Conservation (phyloP, 1,140 invertebrate species). For the Zophobas morio region DNA sequence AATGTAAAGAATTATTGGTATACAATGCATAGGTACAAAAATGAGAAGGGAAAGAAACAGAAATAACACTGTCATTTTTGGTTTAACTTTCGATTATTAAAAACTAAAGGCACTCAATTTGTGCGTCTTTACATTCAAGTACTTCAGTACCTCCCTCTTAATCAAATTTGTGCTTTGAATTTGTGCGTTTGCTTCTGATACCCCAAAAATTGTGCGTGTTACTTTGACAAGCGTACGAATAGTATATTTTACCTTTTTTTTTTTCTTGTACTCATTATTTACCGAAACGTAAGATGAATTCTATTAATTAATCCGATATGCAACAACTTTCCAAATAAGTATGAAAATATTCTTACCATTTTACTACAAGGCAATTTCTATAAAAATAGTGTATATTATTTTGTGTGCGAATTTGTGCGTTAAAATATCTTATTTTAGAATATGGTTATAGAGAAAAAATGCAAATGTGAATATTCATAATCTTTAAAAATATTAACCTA, state of each 20-base stretch:
- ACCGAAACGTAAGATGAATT: too few relatives aligned
- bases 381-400: conserved; percentile 46
- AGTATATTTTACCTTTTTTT: conserved; percentile 16
- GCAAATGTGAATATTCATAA: neutral
- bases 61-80: neutral
- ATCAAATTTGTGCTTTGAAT: conserved; percentile 41
- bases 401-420: conserved; percentile 46
- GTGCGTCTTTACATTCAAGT: conserved; percentile 39
- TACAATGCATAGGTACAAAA: conserved; percentile 9
- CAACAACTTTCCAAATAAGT: conserved; percentile 21
- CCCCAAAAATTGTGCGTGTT: conserved; percentile 38
- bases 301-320: conserved; percentile 22
- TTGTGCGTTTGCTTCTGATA: conserved; percentile 31
- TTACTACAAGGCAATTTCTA: conserved; percentile 43
- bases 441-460: conserved; percentile 21
- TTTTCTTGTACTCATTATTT: neutral
- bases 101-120: conserved; percentile 43
- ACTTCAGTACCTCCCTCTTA: conserved; percentile 11
- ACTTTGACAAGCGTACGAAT: conserved; percentile 39
- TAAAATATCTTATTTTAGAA: conserved; percentile 44
- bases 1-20: conserved; percentile 5
- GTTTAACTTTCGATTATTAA: conserved; percentile 15
- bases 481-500: too few relatives aligned
- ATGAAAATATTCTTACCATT: conserved; percentile 10
- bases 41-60: neutral